phyloP scores from a whole-genome alignment of 2,113 vertebrate species.

The Morone saxatilis region DNA sequence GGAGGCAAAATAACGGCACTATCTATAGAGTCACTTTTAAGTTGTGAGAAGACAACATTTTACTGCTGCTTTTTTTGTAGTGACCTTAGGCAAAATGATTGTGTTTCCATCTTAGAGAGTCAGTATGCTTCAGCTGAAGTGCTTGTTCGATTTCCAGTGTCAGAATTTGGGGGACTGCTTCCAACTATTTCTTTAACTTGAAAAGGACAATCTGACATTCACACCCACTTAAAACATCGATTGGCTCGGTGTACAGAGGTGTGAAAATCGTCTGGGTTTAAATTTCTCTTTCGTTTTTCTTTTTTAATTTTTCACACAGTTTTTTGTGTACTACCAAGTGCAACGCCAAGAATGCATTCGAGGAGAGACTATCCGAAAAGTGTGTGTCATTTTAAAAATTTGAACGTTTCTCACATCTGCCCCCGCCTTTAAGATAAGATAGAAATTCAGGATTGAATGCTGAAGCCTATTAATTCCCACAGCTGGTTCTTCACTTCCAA shows the following conservation, averaged over 20 bases:
- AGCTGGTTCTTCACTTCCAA: background rate
- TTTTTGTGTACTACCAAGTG: background rate
- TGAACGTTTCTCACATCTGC: background rate
- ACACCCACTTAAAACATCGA: background rate
- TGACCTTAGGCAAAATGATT: background rate
- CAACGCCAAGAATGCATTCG: background rate
- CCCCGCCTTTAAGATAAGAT: constrained; percentile 11
- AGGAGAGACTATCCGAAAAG: background rate
- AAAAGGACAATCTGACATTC: background rate
- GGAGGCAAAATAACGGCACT: no score
- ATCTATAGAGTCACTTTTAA: no score
- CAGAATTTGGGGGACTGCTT: no score
- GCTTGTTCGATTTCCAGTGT: no score
- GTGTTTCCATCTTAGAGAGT: background rate
- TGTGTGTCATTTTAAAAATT: background rate
- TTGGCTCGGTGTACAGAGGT: background rate
- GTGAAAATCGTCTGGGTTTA: background rate
- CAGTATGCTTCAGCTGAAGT: no score
- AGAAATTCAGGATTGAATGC: background rate
- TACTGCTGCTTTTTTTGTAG: background rate
- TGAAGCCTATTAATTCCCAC: constrained; percentile 30
- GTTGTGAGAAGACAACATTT: background rate
- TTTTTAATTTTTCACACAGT: background rate
- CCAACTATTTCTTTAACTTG: background rate
- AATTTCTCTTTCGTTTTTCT: background rate